Evolutionary conservation across 2,797 vertebrate species (phyloP).

Genomic region (Aselliscus stoliczkanus): DNA sequence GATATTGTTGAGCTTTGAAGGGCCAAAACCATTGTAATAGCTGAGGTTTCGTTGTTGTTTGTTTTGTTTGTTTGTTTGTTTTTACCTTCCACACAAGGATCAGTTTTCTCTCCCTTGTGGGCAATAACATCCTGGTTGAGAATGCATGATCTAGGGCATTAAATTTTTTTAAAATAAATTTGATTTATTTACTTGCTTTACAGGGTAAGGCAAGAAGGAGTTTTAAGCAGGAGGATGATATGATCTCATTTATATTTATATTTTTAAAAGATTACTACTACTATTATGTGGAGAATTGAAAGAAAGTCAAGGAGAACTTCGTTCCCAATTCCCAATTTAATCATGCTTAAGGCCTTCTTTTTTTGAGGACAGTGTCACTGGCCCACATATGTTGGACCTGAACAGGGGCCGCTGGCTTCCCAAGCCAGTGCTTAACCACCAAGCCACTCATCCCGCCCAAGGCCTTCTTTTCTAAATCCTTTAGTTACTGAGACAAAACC

Average conservation of each 20-base stretch:
- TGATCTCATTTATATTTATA: not conserved
- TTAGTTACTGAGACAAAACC: not conserved
- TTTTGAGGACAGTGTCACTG: too few relatives aligned
- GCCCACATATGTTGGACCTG: too few relatives aligned
- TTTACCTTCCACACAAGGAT: not conserved
- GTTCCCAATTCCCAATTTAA: not conserved
- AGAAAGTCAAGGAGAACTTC: not conserved
- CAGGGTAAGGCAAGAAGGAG: too few relatives aligned
- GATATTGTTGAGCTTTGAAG: not conserved
- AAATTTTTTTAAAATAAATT: too few relatives aligned
- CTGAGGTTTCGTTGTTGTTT: not conserved
- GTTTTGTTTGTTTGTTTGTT: not conserved
- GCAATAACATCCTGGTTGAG: not conserved
- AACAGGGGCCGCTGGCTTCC: too few relatives aligned
- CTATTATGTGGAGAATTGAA: not conserved
- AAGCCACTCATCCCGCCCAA: too few relatives aligned
- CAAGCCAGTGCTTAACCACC: too few relatives aligned
- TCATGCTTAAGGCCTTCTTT: not conserved
- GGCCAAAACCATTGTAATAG: not conserved
- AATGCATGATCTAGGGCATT: not conserved
- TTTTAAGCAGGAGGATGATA: not conserved
- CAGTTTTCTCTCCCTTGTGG: not conserved
- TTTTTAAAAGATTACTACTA: not conserved
- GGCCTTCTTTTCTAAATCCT: not conserved
- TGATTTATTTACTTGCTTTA: too few relatives aligned